Evolutionary conservation across 1,140 invertebrate species (phyloP).

Genomic region (Elymnias hypermnestra): DNA sequence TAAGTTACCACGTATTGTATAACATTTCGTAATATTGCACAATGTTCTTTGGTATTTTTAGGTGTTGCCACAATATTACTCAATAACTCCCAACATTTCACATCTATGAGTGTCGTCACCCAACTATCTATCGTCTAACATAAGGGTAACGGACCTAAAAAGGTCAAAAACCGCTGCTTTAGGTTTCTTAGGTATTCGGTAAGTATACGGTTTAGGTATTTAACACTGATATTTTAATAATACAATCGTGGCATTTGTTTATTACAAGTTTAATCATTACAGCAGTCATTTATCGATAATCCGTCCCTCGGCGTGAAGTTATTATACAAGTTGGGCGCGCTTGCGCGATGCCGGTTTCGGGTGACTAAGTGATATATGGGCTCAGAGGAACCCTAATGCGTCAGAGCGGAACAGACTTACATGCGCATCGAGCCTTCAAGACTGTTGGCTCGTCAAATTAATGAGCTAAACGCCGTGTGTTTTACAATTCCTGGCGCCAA

Average conservation of each 20-base stretch:
- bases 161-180: too few relatives aligned
- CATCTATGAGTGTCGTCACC: too few relatives aligned
- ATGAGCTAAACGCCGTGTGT: constrained; percentile 4
- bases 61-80: too few relatives aligned
- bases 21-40: too few relatives aligned
- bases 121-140: too few relatives aligned
- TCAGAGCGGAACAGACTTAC: constrained; percentile 37
- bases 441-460: constrained; percentile 6
- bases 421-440: constrained; percentile 2
- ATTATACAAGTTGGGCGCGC: constrained; percentile 26
- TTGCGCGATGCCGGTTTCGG: constrained; percentile 33
- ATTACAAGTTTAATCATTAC: neutral
- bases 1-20: too few relatives aligned
- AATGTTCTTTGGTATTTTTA: too few relatives aligned
- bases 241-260: neutral
- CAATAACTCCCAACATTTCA: too few relatives aligned
- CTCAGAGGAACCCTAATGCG: constrained; percentile 41
- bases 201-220: too few relatives aligned
- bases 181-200: too few relatives aligned
- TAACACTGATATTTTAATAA: too few relatives aligned
- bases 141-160: too few relatives aligned
- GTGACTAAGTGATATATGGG: constrained; percentile 65
- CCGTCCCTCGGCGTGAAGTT: constrained; percentile 28
- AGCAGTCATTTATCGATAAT: constrained; percentile 22
- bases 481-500: neutral